phyloP scores from a whole-genome alignment of 2,113 vertebrate genomes.

The Laticauda laticaudata region DNA sequence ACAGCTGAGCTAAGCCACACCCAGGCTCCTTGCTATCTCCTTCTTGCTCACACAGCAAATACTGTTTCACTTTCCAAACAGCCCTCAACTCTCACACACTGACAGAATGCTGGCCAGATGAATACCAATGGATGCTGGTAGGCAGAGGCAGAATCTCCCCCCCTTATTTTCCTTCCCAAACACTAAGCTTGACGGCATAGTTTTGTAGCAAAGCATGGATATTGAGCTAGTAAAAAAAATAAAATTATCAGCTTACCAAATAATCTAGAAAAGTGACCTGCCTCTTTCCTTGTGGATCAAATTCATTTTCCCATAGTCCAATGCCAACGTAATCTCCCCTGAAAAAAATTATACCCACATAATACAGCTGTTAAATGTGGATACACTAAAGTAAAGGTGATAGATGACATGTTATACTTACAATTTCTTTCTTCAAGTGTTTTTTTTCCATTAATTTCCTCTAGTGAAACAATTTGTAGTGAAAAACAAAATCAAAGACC shows the following conservation, averaged over 20 bases:
- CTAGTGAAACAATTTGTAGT: slow-evolving; percentile 12
- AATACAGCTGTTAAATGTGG: background rate
- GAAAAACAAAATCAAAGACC: slow-evolving; percentile 11
- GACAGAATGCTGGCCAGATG: too few relatives aligned
- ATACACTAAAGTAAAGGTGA: slow-evolving; percentile 15
- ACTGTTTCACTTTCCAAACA: too few relatives aligned
- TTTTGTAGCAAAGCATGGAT: too few relatives aligned
- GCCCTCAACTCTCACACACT: too few relatives aligned
- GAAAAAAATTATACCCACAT: slow-evolving; percentile 2
- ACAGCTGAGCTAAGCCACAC: too few relatives aligned
- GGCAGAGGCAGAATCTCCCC: too few relatives aligned
- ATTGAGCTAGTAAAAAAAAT: background rate
- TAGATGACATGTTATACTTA: slow-evolving; percentile 68
- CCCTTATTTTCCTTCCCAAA: too few relatives aligned
- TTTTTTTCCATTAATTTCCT: slow-evolving; percentile 75
- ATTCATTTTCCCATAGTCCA: slow-evolving; percentile 72
- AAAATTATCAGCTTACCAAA: slow-evolving; percentile 71
- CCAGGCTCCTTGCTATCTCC: too few relatives aligned
- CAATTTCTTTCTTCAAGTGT: slow-evolving; percentile 78
- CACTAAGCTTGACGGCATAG: too few relatives aligned
- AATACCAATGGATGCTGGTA: too few relatives aligned
- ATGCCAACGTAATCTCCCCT: slow-evolving; percentile 83
- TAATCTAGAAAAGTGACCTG: slow-evolving; percentile 76
- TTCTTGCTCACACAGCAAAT: too few relatives aligned
- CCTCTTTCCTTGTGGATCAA: slow-evolving; percentile 81